Conservation (phyloP, 2,888 invertebrate genomes). For the Thymelicus acteon region DNA sequence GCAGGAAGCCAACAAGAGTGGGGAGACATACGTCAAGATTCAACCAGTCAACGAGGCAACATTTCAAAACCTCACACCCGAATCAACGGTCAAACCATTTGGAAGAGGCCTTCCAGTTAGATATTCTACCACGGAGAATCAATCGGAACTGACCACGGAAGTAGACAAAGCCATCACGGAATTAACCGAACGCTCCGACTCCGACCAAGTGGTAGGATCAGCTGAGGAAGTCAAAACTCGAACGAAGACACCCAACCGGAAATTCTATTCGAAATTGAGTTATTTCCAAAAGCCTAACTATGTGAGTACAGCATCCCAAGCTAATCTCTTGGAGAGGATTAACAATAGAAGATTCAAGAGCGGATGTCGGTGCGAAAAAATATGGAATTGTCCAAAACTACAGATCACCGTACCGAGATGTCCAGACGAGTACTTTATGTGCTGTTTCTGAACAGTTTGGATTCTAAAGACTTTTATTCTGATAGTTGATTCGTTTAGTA, state of each 20-base stretch:
- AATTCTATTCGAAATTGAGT: constrained; percentile 64
- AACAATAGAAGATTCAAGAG: constrained; percentile 66
- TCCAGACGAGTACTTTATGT: constrained; percentile 77
- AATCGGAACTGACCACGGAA: constrained; percentile 46
- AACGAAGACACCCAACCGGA: constrained; percentile 51
- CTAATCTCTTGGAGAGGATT: constrained; percentile 59
- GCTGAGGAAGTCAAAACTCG: constrained; percentile 45
- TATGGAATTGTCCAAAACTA: constrained; percentile 78
- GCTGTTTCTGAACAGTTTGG: constrained; percentile 64
- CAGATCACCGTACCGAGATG: constrained; percentile 78
- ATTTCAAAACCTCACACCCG: constrained; percentile 20
- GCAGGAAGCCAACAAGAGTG: constrained; percentile 50
- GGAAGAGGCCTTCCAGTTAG: constrained; percentile 11
- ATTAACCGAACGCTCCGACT: constrained; percentile 19
- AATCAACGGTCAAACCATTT: background rate
- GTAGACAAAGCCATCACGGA: constrained; percentile 43
- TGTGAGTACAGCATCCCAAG: constrained; percentile 48
- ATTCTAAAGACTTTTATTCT: background rate
- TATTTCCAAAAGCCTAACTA: constrained; percentile 58
- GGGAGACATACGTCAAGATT: constrained; percentile 65
- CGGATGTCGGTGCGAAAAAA: constrained; percentile 75
- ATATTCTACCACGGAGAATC: constrained; percentile 41
- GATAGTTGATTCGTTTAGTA: background rate
- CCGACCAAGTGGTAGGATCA: constrained; percentile 40
- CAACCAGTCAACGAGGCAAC: constrained; percentile 46